phyloP scores from a whole-genome alignment of 2,113 vertebrate genomes.

The Oostethus manadensis region DNA sequence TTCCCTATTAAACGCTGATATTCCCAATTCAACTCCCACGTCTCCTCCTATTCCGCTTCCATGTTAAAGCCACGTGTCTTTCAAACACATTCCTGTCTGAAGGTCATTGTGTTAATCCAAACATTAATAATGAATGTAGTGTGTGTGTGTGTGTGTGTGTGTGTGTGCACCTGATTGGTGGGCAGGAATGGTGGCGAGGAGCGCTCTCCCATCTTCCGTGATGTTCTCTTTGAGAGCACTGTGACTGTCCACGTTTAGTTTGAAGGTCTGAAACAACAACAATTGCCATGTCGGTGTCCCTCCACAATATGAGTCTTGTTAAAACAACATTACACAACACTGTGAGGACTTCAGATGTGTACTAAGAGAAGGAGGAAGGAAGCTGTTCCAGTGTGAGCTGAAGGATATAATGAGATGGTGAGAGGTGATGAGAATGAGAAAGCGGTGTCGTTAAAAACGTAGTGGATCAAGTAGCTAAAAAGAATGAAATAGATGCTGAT shows the following conservation, averaged over 20 bases:
- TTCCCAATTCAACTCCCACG: not conserved
- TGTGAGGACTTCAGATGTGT: no score
- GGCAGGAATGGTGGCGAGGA: constrained; percentile 88
- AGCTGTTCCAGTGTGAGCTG: no score
- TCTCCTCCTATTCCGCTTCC: not conserved
- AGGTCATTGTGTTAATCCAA: constrained; percentile 99
- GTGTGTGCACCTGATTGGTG: constrained; percentile 91
- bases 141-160: constrained; percentile 66
- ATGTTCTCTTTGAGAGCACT: constrained; percentile 87
- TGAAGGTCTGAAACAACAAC: constrained; percentile 81
- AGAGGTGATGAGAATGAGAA: no score
- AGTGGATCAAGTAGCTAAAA: not conserved
- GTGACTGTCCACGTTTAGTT: constrained; percentile 89
- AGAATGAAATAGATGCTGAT: not conserved
- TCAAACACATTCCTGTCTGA: constrained; percentile 64
- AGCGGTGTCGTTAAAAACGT: no score
- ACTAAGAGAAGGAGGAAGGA: no score
- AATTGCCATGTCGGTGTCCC: not conserved
- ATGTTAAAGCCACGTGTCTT: constrained; percentile 1
- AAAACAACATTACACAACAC: no score
- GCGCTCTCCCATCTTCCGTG: constrained; percentile 85
- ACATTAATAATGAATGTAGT: constrained; percentile 96
- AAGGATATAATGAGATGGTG: no score
- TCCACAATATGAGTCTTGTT: no score
- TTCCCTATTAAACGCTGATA: no score